Base-by-base conservation (phyloP, 2,888 invertebrate genomes). In the Salticus scenicus region DNA sequence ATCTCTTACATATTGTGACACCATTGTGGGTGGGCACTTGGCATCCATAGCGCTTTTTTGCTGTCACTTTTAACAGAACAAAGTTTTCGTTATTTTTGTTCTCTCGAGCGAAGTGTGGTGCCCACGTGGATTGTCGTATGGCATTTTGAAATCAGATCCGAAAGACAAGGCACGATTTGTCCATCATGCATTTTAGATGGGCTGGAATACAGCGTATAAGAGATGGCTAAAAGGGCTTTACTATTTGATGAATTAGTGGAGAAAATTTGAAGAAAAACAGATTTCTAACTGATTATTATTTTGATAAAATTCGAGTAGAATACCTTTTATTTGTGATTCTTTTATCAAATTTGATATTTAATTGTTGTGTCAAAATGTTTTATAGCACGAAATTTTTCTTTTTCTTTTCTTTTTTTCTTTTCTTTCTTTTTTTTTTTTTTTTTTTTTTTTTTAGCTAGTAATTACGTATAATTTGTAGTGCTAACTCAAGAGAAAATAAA, bases 121-220 rank as follows among this genome's bases (percentile, higher is more conserved):
- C 63, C 47, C 82, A 76, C 82, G 82, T 83, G 82, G 71, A 78
- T 42, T 37, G 64, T 64, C 41, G 24, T 24, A 57, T 12, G 57
- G 24, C 57, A 24, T 1, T 24, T 5, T 1, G 57, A 20, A 24
- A 20, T 2, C 7, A 1, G 20, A 1, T 47, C 7, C 47, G n/a
- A 47, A 12, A 47, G 57, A 57, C 57, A 57, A 57, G 24, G 57
- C 57, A 2, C 57, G 57, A 24, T 24, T 57, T 57, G 57, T 57
- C 57, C 57, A 57, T 24, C 57, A 57, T 4, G 12, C 42, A 1
- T 57, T 57, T 57, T 1, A 4, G 57, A 24, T 1, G 2, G 37
- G 42, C 7, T 47, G 17, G 42, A 14, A 57, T 57, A 20, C n/a
- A n/a, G n/a, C n/a, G 57, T 24, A 5, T 57, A 24, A 57, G 57